Percentiles rank a stretch among this genome's conserved stretches.
Evolutionary conservation across 2,113 vertebrate species (phyloP).

Genomic region (Coptodon rendalli): DNA sequence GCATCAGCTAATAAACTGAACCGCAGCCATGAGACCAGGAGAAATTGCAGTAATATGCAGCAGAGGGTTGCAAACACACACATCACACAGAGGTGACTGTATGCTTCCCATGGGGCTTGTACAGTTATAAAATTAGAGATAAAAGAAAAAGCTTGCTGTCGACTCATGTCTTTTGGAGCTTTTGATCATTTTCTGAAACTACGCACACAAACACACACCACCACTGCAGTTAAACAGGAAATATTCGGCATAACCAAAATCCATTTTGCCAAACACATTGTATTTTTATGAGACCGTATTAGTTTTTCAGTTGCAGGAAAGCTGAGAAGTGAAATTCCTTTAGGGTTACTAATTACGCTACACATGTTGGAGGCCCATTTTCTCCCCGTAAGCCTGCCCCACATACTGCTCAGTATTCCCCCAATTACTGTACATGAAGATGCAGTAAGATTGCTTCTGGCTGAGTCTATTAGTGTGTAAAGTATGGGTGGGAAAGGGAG

Average conservation of each 20-base stretch:
- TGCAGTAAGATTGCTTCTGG: not conserved
- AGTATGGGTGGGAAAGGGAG: not conserved
- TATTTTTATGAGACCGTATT: not conserved
- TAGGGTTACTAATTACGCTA: not conserved
- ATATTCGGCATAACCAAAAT: not conserved
- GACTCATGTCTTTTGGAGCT: not conserved
- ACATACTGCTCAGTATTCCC: not conserved
- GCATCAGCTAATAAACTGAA: constrained; percentile 14
- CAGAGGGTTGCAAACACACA: not conserved
- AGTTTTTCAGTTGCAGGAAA: not conserved
- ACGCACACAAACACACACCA: not conserved
- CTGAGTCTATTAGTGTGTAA: constrained; percentile 34
- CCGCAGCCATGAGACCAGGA: not conserved
- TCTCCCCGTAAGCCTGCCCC: not conserved
- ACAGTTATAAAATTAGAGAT: constrained; percentile 41
- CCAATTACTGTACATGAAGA: constrained; percentile 8
- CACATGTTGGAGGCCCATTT: not conserved
- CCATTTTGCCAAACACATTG: not conserved
- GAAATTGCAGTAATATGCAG: constrained; percentile 16
- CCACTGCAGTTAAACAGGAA: not conserved
- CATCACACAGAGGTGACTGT: not conserved
- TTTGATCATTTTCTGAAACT: constrained; percentile 13
- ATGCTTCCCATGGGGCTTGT: not conserved
- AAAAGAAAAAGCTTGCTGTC: constrained; percentile 27
- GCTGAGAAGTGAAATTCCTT: not conserved